phyloP scores from a whole-genome alignment of 2,797 vertebrate species.

The Morelia viridis region DNA sequence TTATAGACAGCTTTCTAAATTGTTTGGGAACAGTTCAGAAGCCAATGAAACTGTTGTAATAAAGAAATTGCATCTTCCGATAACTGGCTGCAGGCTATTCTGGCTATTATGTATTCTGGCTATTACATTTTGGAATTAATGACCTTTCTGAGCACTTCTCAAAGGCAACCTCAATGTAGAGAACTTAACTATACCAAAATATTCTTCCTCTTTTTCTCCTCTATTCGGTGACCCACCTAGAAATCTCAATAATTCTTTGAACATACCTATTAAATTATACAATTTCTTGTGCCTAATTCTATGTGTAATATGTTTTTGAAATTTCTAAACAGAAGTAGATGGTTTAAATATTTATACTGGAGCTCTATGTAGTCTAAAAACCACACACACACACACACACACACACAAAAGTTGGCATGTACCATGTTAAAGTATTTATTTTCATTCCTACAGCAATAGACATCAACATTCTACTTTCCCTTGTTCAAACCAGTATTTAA shows the following conservation, averaged over 20 bases:
- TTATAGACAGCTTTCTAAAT: neutral
- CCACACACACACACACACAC: no score
- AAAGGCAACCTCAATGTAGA: neutral
- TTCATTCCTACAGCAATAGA: conserved; percentile 38
- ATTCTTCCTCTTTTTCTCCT: neutral
- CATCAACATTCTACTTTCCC: conserved; percentile 49
- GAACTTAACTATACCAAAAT: neutral
- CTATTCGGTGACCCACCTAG: neutral
- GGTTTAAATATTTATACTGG: neutral
- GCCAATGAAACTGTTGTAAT: neutral
- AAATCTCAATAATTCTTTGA: neutral
- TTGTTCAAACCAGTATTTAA: conserved; percentile 56
- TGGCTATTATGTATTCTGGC: neutral
- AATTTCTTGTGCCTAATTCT: neutral
- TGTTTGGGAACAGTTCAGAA: neutral
- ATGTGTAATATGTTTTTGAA: neutral
- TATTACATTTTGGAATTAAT: neutral
- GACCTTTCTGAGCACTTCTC: neutral
- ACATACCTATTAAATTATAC: neutral
- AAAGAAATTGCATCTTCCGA: neutral
- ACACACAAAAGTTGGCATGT: neutral
- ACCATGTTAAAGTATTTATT: conserved; percentile 44
- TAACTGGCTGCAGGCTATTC: neutral
- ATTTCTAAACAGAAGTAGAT: conserved; percentile 9
- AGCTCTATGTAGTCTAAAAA: conserved; percentile 26